Evolutionary conservation across 2,797 vertebrate species (phyloP).

Genomic region (Nyctibius grandis): DNA sequence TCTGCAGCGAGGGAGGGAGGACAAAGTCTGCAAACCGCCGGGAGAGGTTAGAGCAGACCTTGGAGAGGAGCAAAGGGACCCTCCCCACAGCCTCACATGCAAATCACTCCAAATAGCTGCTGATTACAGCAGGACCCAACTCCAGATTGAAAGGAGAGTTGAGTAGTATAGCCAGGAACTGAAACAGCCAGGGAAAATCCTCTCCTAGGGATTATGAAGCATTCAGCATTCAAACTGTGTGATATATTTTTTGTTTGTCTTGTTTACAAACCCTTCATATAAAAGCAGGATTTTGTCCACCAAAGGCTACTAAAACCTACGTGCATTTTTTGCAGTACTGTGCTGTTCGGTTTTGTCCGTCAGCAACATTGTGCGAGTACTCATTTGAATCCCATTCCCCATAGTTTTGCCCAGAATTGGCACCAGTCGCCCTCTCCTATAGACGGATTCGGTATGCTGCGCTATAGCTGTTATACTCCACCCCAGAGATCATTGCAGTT

Average conservation of each 20-base stretch:
- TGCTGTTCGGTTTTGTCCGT: not conserved
- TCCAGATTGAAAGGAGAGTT: not conserved
- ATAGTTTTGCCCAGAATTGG: not conserved
- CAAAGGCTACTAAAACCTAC: slow-evolving; percentile 21
- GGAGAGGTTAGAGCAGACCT: not conserved
- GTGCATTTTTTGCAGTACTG: not conserved
- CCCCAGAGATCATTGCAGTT: not conserved
- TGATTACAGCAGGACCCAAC: fast-evolving
- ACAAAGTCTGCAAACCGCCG: not conserved
- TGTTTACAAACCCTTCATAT: slow-evolving; percentile 2
- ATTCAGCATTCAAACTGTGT: not conserved
- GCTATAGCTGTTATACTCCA: not conserved
- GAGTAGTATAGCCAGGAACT: not conserved
- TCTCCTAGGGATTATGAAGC: not conserved
- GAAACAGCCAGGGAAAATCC: not conserved
- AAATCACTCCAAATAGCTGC: fast-evolving
- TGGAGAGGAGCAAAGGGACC: not conserved
- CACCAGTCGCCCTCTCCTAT: not conserved
- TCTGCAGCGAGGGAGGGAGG: not conserved
- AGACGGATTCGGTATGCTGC: not conserved
- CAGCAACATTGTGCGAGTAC: not conserved
- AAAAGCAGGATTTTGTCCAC: slow-evolving; percentile 22
- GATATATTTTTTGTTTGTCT: not conserved
- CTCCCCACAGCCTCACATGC: not conserved
- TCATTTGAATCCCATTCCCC: slow-evolving; percentile 26